Conservation (phyloP, 1,140 invertebrate genomes). For the Leptestheria dahalacensis region DNA sequence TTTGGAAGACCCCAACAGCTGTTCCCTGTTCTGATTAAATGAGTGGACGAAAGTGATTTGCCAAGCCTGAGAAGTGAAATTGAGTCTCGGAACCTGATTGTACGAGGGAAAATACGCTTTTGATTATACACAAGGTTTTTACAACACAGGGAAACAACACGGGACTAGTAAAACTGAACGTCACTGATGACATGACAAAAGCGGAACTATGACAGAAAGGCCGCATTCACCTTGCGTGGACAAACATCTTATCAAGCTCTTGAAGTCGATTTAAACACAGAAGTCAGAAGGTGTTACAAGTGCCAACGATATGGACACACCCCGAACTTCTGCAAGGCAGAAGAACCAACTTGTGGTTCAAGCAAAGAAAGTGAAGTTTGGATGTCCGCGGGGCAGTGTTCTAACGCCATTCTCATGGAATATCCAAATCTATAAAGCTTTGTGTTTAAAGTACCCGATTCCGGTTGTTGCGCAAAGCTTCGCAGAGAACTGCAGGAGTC, state of each 20-base stretch:
- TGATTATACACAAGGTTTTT: not conserved
- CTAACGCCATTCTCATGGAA: no score
- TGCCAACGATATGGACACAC: conserved; percentile 7
- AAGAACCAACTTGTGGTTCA: not conserved
- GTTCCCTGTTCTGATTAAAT: not conserved
- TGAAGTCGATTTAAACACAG: not conserved
- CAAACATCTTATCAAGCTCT: not conserved
- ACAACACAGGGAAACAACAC: not conserved
- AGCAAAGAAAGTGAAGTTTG: no score
- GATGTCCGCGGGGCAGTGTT: no score
- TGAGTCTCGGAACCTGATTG: not conserved
- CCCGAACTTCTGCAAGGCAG: not conserved
- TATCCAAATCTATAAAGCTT: no score
- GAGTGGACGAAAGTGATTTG: not conserved
- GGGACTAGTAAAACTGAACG: not conserved
- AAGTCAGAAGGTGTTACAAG: not conserved
- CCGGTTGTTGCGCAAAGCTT: no score
- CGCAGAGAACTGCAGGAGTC: no score
- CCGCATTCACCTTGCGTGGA: not conserved
- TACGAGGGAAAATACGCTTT: not conserved
- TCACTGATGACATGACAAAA: not conserved
- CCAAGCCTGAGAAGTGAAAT: not conserved
- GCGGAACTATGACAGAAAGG: not conserved
- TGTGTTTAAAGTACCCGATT: no score
- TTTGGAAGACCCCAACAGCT: not conserved